phyloP scores from a whole-genome alignment of 2,888 invertebrate genomes.

The Patella depressa region DNA sequence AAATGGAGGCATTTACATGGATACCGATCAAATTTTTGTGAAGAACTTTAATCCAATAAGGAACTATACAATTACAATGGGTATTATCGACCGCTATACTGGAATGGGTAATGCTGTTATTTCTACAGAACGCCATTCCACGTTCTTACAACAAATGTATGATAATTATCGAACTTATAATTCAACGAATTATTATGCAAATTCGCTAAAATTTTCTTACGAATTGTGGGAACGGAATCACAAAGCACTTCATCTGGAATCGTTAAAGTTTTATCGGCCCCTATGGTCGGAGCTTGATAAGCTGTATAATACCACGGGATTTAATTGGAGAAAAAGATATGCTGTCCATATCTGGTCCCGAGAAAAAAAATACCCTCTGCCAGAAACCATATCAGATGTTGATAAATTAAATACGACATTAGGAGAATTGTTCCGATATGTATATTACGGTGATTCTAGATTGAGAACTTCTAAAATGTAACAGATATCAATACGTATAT shows the following conservation, averaged over 20 bases:
- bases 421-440: constrained; percentile 22
- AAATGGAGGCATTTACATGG: constrained; percentile 34
- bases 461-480: neutral
- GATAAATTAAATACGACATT: constrained; percentile 23
- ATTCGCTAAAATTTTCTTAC: constrained; percentile 21
- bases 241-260: constrained; percentile 23
- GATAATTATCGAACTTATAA: constrained; percentile 22
- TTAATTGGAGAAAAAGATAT: constrained; percentile 21
- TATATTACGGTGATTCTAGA: constrained; percentile 21
- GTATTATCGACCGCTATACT: constrained; percentile 29
- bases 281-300: constrained; percentile 26
- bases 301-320: constrained; percentile 20
- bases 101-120: constrained; percentile 36
- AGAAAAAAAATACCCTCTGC: constrained; percentile 15
- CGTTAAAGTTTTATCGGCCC: constrained; percentile 24
- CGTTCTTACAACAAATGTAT: constrained; percentile 29
- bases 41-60: constrained; percentile 21
- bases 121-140: constrained; percentile 17
- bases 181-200: constrained; percentile 14
- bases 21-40: constrained; percentile 32
- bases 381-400: constrained; percentile 12
- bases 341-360: constrained; percentile 26
- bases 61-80: constrained; percentile 27
- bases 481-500: too few species aligned
- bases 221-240: constrained; percentile 21